Conservation (phyloP, 2,797 vertebrate species). For the Halcyon smyrnensis region DNA sequence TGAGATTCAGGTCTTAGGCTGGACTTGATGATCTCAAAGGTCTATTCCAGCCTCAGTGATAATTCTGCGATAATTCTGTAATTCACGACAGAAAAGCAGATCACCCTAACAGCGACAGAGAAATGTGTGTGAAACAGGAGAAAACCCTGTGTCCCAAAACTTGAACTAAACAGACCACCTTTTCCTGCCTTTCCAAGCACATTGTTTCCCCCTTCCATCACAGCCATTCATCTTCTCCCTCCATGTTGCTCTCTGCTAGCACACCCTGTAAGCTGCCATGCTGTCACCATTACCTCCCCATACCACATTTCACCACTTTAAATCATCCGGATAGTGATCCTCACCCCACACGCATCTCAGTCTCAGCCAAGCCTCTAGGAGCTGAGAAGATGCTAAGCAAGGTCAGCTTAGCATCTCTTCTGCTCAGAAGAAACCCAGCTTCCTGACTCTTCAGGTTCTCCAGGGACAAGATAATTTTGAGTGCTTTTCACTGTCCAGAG, state of each 20-base stretch:
- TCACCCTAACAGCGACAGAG: not conserved
- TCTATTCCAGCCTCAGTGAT: too few species aligned
- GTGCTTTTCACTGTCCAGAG: not conserved
- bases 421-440: not conserved
- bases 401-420: not conserved
- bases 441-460: not conserved
- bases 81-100: not conserved
- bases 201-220: rapidly evolving
- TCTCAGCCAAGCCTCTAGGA: not conserved
- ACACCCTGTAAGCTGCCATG: not conserved
- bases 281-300: not conserved
- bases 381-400: not conserved
- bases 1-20: too few species aligned
- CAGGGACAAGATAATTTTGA: not conserved
- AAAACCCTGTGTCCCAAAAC: not conserved
- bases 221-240: not conserved
- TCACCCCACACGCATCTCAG: not conserved
- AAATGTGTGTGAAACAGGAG: not conserved
- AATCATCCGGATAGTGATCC: not conserved
- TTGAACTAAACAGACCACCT: not conserved
- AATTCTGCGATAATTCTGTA: too few species aligned
- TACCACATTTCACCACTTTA: not conserved
- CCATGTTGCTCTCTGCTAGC: not conserved
- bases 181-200: not conserved
- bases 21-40: too few species aligned